Conservation (phyloP, 2,113 vertebrate species). For the human region DNA sequence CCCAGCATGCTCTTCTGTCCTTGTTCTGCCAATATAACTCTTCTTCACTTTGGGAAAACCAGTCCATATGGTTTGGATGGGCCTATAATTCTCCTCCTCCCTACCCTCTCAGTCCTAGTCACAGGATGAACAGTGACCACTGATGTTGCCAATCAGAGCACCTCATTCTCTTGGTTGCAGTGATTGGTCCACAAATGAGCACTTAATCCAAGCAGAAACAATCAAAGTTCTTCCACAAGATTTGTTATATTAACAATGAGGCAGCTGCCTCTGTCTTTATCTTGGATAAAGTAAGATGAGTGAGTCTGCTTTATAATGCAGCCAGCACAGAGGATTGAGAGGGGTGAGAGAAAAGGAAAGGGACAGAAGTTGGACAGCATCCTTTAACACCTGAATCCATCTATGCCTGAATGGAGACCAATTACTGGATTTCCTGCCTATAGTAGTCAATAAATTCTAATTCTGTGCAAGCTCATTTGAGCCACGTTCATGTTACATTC, state of each 20-base stretch:
- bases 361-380: background rate
- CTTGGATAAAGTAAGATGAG: background rate
- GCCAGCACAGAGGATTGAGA: background rate
- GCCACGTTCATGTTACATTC: background rate
- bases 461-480: background rate
- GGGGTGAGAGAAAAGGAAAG: background rate
- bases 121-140: background rate
- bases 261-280: background rate
- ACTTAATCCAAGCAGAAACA: background rate
- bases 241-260: background rate
- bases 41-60: background rate
- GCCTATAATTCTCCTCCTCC: background rate
- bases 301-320: background rate
- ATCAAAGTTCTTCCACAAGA: background rate
- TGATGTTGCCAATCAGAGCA: background rate
- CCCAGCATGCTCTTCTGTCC: background rate
- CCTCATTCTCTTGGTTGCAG: background rate
- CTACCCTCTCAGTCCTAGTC: background rate
- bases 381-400: background rate
- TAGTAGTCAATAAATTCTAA: background rate
- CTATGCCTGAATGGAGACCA: background rate
- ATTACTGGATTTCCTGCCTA: background rate
- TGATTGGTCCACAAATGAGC: background rate
- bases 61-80: background rate
- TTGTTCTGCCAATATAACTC: background rate